phyloP scores from a whole-genome alignment of 2,113 vertebrate genomes.

The Platycercus adscitus region DNA sequence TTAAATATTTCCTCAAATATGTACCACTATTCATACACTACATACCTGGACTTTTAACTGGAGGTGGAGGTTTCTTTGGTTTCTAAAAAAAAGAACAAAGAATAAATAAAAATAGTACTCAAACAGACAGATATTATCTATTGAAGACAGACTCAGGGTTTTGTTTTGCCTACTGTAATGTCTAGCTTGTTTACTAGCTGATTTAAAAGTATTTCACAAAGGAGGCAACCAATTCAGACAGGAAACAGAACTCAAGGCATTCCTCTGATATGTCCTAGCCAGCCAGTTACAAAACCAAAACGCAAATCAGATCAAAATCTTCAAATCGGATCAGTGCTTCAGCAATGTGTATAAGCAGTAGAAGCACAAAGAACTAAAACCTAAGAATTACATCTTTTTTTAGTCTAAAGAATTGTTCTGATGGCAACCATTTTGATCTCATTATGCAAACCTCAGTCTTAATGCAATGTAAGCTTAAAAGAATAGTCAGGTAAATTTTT shows the following conservation, averaged over 20 bases:
- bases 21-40: neutral
- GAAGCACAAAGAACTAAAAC: neutral
- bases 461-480: neutral
- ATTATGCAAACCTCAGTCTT: neutral
- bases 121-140: neutral
- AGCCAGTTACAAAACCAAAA: neutral
- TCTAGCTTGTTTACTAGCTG: neutral
- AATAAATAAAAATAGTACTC: neutral
- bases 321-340: neutral
- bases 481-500: neutral
- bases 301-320: neutral
- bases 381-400: neutral
- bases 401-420: neutral
- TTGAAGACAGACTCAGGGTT: neutral
- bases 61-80: constrained; percentile 87
- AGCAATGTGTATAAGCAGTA: neutral
- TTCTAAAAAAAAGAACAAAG: constrained; percentile 63
- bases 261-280: neutral
- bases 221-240: neutral
- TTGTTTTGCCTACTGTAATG: neutral
- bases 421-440: neutral
- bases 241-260: neutral
- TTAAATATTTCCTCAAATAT: neutral
- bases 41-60: constrained; percentile 82
- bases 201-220: neutral